Base-by-base conservation (phyloP, 2,888 invertebrate genomes). In the Isoperla grammatica region DNA sequence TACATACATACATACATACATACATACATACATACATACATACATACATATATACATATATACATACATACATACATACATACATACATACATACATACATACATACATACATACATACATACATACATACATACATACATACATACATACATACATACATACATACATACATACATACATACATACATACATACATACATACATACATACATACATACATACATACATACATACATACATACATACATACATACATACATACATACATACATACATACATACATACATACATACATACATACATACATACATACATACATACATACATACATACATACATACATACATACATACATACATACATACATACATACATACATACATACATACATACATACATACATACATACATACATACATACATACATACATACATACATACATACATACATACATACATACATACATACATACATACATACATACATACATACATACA, bases 21-120 rank as follows among this genome's bases (percentile, higher is more conserved):
- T 53, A 22, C 22, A 53, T 53, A 53, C 53, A 53, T 53, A 53
- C 22, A 13, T 22, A 53, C 53, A 53, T 53, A 53, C 53, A 53
- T 53, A 22, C 23, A 22, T 22, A 53, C 23, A 22, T 53, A 15
- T 39, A 42, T 55, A 19, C 45, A 40, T 60, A 37, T 17, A 59
- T 60, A 22, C 37, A 37, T 57, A 57, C 37, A 57, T 57, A 56
- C 23, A 57, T 39, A 59, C 54, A 59, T 59, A 59, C 54, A 56
- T 59, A 59, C 48, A 42, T 57, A 42, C 40, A 57, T 46, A 57
- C 43, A 39, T 59, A 20, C 54, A 57, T 56, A 4, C 54, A 39
- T 56, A 6, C 54, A 39, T 59, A 39, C 54, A 5, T 59, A 2
- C 54, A 20, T 57, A 2, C 39, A 42, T 58, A 19, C 20, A 29